Evolutionary conservation across 2,113 vertebrate species (phyloP).

Genomic region (Emydocephalus ijimae): DNA sequence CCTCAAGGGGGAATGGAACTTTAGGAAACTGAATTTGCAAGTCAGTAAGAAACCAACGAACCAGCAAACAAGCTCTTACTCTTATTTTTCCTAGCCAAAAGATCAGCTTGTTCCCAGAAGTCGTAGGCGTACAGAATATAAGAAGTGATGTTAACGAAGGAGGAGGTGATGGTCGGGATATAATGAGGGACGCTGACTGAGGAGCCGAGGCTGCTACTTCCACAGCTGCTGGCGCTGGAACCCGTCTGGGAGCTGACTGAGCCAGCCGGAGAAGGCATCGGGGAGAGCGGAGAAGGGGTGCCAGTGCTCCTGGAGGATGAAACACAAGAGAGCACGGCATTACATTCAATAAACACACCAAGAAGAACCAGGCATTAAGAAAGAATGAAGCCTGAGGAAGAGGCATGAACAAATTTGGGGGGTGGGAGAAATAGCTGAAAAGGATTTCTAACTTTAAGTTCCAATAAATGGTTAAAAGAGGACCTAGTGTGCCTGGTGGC

Average conservation of each 20-base stretch:
- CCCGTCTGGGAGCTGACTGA: constrained; percentile 66
- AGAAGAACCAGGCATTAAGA: neutral
- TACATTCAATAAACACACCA: neutral
- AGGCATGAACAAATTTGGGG: neutral
- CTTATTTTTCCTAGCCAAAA: constrained; percentile 74
- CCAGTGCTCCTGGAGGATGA: constrained; percentile 70
- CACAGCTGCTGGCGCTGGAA: constrained; percentile 60
- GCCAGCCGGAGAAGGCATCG: constrained; percentile 77
- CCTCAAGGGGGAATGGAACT: neutral
- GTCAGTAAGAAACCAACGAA: neutral
- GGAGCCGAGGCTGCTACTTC: constrained; percentile 44
- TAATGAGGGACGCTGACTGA: constrained; percentile 72
- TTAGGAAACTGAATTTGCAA: neutral
- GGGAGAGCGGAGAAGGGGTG: constrained; percentile 76
- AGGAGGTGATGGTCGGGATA: constrained; percentile 80
- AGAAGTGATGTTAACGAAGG: constrained; percentile 87
- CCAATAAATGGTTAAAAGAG: neutral
- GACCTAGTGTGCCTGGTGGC: neutral
- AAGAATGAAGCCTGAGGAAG: neutral
- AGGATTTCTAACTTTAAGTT: too few species aligned
- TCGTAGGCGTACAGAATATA: constrained; percentile 83
- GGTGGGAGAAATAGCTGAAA: too few species aligned
- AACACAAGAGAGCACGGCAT: neutral
- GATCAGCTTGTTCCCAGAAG: constrained; percentile 88
- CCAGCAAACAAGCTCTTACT: constrained; percentile 68